Base-by-base conservation (phyloP, 2,888 invertebrate species). In the Drosophila paracracens region DNA sequence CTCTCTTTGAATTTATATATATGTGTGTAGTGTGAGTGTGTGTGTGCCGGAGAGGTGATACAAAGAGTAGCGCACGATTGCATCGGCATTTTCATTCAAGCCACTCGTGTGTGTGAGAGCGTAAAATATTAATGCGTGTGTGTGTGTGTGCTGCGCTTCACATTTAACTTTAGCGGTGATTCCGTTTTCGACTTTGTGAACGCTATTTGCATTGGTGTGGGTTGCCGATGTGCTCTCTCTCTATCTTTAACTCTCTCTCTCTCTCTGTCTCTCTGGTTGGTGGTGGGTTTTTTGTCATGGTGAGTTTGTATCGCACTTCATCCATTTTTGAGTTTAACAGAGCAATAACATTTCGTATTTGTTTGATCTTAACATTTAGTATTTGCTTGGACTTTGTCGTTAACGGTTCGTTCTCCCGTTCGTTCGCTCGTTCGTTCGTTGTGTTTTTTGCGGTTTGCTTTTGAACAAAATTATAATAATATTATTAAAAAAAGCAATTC, bases 361-460 rank as follows among this genome's bases (percentile, higher is more conserved):
- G 91, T 92, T 92, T 92, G 91, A 82, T 90, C 89, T 87, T 71
- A 71, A 71, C 72, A 71, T 71, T 78, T 74, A 78, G 77, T 78
- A 91, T 92, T 92, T 92, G 92, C 92, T 93, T 92, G 92, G 87
- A 91, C 92, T 88, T 91, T 90, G 92, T 90, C 85, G 90, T 91
- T 88, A 84, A 85, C 91, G 92, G 92, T 92, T 88, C 78, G 81
- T 81, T 75, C 75, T 78, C 58, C 65, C 86, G 83, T 77, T 85
- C 89, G 79, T 77, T 85, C 89, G 79, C 62, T 77, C 88, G 79
- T 79, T 81, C 82, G 79, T 81, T 81, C 74, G 82, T 81, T 82
- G 76, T 80, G 73, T 70, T 85, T 67, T 68, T 72, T 79, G 81
- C 78, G 81, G 81, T 80, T 80, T 80, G 81, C 81, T 76, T 80